These are phyloP conservation scores for Callipepla californica DNA, from an alignment of 2,113 vertebrate genomes.

Conservation along the genomic window DNA sequence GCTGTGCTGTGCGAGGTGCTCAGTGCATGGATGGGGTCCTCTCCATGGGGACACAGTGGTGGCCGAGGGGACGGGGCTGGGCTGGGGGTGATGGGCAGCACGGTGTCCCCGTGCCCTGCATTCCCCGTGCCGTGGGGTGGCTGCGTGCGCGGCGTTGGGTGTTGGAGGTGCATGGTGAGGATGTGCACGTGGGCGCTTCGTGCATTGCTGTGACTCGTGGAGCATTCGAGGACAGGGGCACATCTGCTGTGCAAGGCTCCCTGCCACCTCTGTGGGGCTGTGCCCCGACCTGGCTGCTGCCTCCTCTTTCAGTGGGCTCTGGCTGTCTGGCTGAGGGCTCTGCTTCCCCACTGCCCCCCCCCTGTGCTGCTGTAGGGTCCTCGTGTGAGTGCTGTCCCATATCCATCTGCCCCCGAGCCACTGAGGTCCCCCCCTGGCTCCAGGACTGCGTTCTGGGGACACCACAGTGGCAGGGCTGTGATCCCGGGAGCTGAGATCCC, in stretches of 20 bases:
- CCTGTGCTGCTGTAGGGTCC: not conserved
- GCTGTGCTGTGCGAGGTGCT: not conserved
- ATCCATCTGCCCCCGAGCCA: not conserved
- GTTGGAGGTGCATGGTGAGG: not conserved
- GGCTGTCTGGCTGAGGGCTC: not conserved
- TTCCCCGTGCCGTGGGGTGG: not conserved
- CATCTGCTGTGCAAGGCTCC: too few relatives aligned
- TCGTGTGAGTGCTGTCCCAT: not conserved
- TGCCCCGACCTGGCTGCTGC: not conserved
- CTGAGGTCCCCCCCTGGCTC: rapidly evolving
- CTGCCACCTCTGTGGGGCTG: not conserved
- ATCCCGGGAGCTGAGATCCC: not conserved
- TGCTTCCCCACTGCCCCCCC: too few relatives aligned
- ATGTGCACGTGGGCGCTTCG: not conserved
- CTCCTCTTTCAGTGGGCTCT: not conserved
- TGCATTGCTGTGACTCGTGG: not conserved
- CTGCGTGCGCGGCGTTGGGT: not conserved
- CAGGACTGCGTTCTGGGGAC: not conserved
- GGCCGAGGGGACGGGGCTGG: not conserved
- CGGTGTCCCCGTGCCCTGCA: not conserved
- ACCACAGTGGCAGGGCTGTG: rapidly evolving
- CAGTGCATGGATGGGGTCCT: too few relatives aligned
- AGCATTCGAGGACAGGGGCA: too few relatives aligned
- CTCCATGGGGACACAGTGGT: not conserved
- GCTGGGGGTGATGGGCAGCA: rapidly evolving